phyloP scores from a whole-genome alignment of 2,113 vertebrate genomes.

The Delphinus delphis region DNA sequence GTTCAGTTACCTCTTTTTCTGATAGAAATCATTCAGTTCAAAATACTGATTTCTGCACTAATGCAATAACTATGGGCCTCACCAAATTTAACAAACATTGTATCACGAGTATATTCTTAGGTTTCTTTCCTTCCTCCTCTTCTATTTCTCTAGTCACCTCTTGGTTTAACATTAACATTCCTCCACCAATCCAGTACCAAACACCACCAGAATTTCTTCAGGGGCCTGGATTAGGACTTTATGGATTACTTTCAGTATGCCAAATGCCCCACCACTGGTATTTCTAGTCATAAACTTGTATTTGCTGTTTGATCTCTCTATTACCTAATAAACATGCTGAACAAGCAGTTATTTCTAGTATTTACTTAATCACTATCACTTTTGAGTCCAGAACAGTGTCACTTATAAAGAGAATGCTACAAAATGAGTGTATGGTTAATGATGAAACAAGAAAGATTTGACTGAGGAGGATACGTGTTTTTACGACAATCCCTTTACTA shows the following conservation, averaged over 20 bases:
- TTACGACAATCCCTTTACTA: not conserved
- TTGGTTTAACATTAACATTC: not conserved
- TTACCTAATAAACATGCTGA: not conserved
- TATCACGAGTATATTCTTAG: not conserved
- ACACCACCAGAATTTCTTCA: not conserved
- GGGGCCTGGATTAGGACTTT: not conserved
- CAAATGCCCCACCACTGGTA: not conserved
- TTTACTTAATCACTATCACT: not conserved
- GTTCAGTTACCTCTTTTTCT: not conserved
- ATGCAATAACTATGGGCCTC: not conserved
- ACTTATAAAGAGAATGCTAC: not conserved
- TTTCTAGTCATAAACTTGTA: not conserved
- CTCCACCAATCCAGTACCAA: not conserved
- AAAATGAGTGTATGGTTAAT: not conserved
- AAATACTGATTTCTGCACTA: not conserved
- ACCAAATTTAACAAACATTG: not conserved
- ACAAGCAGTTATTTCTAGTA: not conserved
- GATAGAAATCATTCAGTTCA: not conserved
- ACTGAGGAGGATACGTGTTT: not conserved
- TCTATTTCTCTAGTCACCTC: not conserved
- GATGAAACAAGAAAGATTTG: not conserved
- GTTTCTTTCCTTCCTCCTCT: not conserved
- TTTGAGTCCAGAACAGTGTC: not conserved
- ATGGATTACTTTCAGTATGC: not conserved
- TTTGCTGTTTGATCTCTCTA: not conserved